phyloP scores from a whole-genome alignment of 2,888 invertebrate species.

The Aporophyla nigra region DNA sequence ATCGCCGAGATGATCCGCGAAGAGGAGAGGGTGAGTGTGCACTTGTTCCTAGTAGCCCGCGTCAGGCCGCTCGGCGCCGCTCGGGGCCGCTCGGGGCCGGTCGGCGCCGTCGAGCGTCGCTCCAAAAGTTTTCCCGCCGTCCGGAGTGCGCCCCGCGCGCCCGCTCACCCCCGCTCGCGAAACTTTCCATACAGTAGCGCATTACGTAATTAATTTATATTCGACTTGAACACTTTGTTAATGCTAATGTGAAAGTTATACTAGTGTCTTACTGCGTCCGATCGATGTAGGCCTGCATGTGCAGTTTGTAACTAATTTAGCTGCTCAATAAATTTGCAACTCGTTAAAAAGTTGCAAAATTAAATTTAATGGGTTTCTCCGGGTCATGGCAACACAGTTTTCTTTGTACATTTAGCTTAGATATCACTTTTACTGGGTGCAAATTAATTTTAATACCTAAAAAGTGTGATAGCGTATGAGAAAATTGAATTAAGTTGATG shows the following conservation, averaged over 20 bases:
- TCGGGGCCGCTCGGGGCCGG: background rate
- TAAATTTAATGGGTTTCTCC: background rate
- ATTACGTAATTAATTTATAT: slow-evolving; percentile 84
- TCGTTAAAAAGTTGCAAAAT: slow-evolving; percentile 37
- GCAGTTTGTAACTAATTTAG: slow-evolving; percentile 29
- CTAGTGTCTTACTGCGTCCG: slow-evolving; percentile 54
- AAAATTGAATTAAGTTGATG: background rate
- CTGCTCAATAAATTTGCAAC: slow-evolving; percentile 28
- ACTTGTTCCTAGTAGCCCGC: background rate
- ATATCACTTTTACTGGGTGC: background rate
- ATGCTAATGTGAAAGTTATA: slow-evolving; percentile 77
- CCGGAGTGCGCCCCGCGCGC: slow-evolving; percentile 53
- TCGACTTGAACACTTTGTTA: slow-evolving; percentile 74
- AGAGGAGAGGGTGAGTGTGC: slow-evolving; percentile 97
- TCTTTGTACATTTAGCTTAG: slow-evolving; percentile 1
- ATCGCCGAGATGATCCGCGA: slow-evolving; percentile 99
- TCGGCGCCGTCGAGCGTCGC: slow-evolving; percentile 47
- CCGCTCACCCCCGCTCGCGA: slow-evolving; percentile 56
- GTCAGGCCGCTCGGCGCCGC: background rate
- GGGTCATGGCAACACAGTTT: background rate
- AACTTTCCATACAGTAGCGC: slow-evolving; percentile 84
- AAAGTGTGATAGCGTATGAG: slow-evolving; percentile 4
- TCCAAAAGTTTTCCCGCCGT: slow-evolving; percentile 81
- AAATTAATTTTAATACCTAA: background rate
- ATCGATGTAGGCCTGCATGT: slow-evolving; percentile 61